phyloP scores from a whole-genome alignment of 2,797 vertebrate genomes.

The Lepus townsendii region DNA sequence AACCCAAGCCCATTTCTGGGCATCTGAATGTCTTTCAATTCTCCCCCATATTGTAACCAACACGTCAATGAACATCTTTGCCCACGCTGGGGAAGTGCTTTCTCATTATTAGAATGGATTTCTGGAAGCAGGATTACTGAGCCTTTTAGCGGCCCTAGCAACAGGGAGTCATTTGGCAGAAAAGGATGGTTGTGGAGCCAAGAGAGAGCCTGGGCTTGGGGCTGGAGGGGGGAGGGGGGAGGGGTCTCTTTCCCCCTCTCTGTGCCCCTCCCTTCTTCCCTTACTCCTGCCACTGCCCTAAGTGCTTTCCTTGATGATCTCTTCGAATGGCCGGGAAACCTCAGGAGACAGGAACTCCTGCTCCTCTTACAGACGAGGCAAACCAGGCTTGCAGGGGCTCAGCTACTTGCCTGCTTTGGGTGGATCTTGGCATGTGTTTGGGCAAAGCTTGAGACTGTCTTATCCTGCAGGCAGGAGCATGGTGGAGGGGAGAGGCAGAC shows the following conservation, averaged over 20 bases:
- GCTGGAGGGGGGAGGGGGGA: not conserved
- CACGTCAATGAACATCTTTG: not conserved
- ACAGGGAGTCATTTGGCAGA: not conserved
- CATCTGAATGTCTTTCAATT: not conserved
- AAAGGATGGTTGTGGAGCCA: not conserved
- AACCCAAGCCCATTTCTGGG: constrained; percentile 12
- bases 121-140: constrained; percentile 32
- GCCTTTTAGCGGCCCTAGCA: constrained; percentile 20
- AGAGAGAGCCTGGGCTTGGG: not conserved
- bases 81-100: not conserved
- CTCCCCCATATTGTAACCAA: not conserved
- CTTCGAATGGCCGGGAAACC: not conserved
- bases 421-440: too few species aligned
- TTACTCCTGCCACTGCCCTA: not conserved
- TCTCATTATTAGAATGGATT: constrained; percentile 9
- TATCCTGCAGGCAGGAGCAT: too few species aligned
- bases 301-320: not conserved
- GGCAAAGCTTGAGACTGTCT: too few species aligned
- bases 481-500: too few species aligned
- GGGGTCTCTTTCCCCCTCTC: not conserved
- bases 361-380: not conserved
- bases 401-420: not conserved
- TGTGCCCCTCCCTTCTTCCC: not conserved
- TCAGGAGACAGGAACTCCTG: not conserved
- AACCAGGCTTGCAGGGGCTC: not conserved